A percentile compares a stretch with the other conserved stretches of the same genome.
These are phyloP conservation scores for Heliothis virescens DNA, from an alignment of 1,140 invertebrate genomes.

Conservation along the genomic window DNA sequence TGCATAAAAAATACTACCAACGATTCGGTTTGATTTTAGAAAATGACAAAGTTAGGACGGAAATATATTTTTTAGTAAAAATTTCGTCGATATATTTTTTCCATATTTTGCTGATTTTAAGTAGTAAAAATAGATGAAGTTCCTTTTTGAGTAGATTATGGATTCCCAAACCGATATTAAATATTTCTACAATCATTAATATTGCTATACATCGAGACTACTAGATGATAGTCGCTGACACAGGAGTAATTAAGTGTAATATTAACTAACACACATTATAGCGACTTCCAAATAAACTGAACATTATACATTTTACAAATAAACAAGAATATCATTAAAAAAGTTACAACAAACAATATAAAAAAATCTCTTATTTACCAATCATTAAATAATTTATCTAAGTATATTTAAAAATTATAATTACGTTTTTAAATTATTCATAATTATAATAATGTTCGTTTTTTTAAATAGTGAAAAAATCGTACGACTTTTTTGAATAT, in stretches of 20 bases:
- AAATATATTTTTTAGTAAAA: slow-evolving; percentile 34
- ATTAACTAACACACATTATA: slow-evolving; percentile 69
- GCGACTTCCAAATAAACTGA: slow-evolving; percentile 26
- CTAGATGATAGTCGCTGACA: slow-evolving; percentile 55
- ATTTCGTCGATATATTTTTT: slow-evolving; percentile 41
- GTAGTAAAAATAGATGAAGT: slow-evolving; percentile 13
- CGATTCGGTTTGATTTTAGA: background rate
- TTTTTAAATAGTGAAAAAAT: slow-evolving; percentile 26
- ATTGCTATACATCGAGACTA: slow-evolving; percentile 78
- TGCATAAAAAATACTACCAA: background rate
- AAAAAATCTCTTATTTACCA: slow-evolving; percentile 34
- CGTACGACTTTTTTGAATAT: slow-evolving; percentile 2
- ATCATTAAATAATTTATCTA: slow-evolving; percentile 8
- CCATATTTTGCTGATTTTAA: slow-evolving; percentile 5
- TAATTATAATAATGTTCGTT: slow-evolving; percentile 29
- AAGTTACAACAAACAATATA: slow-evolving; percentile 30
- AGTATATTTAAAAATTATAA: slow-evolving; percentile 11
- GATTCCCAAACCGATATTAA: slow-evolving; percentile 79
- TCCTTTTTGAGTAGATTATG: slow-evolving; percentile 10
- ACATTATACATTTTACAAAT: background rate
- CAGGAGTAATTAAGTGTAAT: slow-evolving; percentile 14
- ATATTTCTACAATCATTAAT: slow-evolving; percentile 67
- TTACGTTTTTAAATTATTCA: slow-evolving; percentile 18
- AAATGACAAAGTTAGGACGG: slow-evolving; percentile 36
- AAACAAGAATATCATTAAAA: slow-evolving; percentile 16